Conservation (phyloP, 2,888 invertebrate species). For the Acrocyrtus sp. region DNA sequence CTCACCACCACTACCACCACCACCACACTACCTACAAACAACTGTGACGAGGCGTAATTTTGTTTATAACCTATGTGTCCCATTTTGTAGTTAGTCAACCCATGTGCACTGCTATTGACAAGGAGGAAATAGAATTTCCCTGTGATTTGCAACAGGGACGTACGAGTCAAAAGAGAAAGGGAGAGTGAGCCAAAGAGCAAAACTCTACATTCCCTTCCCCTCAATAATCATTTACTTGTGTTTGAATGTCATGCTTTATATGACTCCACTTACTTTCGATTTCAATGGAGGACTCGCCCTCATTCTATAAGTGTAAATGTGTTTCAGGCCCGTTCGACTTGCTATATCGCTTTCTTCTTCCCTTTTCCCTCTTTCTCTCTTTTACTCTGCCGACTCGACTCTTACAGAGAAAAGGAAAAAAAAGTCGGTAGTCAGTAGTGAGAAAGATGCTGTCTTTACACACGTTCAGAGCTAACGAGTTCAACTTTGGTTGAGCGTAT, state of each 20-base stretch:
- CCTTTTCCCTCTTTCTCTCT: not conserved
- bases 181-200: not conserved
- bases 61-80: not conserved
- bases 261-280: no score
- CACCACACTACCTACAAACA: not conserved
- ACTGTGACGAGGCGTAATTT: not conserved
- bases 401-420: no score
- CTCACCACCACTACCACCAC: not conserved
- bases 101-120: constrained; percentile 41
- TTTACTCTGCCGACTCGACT: not conserved
- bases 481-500: constrained; percentile 25
- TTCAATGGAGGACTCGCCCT: no score
- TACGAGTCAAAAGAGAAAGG: not conserved
- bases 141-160: constrained; percentile 47
- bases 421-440: no score
- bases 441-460: no score
- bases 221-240: constrained; percentile 45
- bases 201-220: no score
- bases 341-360: not conserved
- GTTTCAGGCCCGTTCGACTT: no score
- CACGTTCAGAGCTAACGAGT: constrained; percentile 38
- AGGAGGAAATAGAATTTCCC: constrained; percentile 51
- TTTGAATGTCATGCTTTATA: constrained; percentile 39
- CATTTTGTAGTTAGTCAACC: constrained; percentile 20
- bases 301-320: no score